Evolutionary conservation across 1,140 invertebrate species (phyloP).

Genomic region (Goniozus legneri): DNA sequence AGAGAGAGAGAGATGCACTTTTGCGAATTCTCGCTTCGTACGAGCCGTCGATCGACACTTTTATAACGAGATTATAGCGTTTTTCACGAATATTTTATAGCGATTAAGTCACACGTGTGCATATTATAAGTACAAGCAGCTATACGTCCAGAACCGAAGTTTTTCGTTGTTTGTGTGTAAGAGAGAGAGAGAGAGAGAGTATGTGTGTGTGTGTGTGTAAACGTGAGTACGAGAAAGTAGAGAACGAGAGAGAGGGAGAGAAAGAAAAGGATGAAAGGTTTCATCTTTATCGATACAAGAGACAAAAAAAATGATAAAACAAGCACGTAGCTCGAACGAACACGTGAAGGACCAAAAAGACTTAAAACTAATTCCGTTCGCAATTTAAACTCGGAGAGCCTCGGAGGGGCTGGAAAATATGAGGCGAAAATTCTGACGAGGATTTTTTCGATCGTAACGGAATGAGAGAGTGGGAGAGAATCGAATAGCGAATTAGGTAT

Average conservation of each 20-base stretch:
- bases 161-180: constrained; percentile 3
- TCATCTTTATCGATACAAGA: too few relatives aligned
- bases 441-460: too few relatives aligned
- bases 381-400: too few relatives aligned
- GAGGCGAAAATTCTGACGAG: too few relatives aligned
- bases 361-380: too few relatives aligned
- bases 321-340: neutral
- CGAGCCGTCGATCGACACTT: too few relatives aligned
- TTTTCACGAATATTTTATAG: constrained; percentile 18
- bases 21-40: too few relatives aligned
- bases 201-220: constrained; percentile 5
- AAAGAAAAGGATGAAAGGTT: constrained; percentile 2
- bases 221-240: neutral
- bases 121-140: constrained; percentile 15
- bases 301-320: neutral
- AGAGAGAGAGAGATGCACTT: too few relatives aligned
- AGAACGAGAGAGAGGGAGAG: neutral
- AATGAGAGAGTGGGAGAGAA: neutral
- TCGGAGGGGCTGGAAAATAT: too few relatives aligned
- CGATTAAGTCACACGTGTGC: constrained; percentile 13
- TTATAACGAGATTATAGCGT: constrained; percentile 18
- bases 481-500: too few relatives aligned
- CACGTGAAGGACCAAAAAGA: constrained; percentile 19
- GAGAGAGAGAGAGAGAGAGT: constrained; percentile 1
- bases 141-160: constrained; percentile 11